Base-by-base conservation (phyloP, 2,113 vertebrate species). In the Diphyllodes magnificus region DNA sequence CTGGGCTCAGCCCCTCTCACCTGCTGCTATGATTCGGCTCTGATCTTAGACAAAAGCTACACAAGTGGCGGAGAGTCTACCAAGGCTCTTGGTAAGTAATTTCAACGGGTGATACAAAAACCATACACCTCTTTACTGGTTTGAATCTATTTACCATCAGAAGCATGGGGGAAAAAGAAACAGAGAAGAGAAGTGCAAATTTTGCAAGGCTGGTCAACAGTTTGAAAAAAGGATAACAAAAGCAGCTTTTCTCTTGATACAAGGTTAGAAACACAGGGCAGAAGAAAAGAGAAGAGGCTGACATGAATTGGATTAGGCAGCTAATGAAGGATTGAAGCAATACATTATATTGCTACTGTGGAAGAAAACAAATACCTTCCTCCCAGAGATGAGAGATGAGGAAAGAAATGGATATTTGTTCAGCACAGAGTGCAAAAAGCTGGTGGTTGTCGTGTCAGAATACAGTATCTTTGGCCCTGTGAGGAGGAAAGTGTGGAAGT, bases 371-470 rank as follows among this genome's bases (percentile, higher is more conserved):
- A 94, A 82, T 90, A 59, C 40, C 56, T 96, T 95, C 68, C 69
- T 85, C 66, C 51, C 69, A 45, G 85, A 71, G 79, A 95, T 93
- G 89, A 97, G 87, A 89, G 84, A 69, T 88, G 88, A 93, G 64
- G 94, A 88, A 93, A 94, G 44, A 86, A 76, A 51, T 68, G 47
- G 80, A 42, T 94, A 86, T 90, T 96, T 92, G 15, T 91, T 94
- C 86, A 91, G 72, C 17, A 20, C 33, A 73, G 50, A 90, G 40
- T 54, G 15, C 60, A 85, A 83, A 93, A 94, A 63, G 10, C 47
- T 59, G 31, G 49, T 37, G 56, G 51, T 66, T 86, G 71, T 94
- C 30, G 1, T 64, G 76, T 78, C 3, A 2, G 81, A 71, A 70
- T 68, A 40, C 27, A 53, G 56, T 44, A 68, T 79, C 24, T 1